These are phyloP conservation scores for Budorcas taxicolor DNA, from an alignment of 2,113 vertebrate species.

Conservation along the genomic window DNA sequence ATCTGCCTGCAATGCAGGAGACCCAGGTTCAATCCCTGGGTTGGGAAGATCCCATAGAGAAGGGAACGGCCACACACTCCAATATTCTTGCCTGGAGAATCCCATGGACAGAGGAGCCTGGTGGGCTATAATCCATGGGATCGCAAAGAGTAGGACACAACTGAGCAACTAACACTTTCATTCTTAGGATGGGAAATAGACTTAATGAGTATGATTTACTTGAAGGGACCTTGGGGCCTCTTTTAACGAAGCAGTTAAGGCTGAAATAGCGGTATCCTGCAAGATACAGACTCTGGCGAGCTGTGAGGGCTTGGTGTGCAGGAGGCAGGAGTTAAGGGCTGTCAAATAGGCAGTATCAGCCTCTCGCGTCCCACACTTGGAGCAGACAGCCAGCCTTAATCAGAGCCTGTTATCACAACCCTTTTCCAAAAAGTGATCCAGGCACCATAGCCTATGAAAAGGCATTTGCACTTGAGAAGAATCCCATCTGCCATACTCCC, in stretches of 20 bases:
- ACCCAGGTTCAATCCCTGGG: neutral
- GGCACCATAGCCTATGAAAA: neutral
- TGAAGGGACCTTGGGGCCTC: neutral
- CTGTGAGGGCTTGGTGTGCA: neutral
- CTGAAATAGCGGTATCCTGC: neutral
- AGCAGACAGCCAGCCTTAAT: neutral
- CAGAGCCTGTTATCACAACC: neutral
- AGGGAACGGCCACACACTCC: neutral
- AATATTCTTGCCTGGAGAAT: neutral
- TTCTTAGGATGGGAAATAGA: neutral
- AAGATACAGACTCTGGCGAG: neutral
- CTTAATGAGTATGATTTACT: neutral
- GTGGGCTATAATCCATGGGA: neutral
- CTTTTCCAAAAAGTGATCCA: neutral
- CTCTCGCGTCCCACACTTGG: neutral
- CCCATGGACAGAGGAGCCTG: neutral
- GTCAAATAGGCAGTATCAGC: neutral
- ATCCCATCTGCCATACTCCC: neutral
- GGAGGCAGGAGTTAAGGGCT: neutral
- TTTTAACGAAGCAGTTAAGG: neutral
- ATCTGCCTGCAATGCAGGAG: neutral
- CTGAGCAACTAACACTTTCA: neutral
- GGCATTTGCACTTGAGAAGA: neutral
- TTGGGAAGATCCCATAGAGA: neutral
- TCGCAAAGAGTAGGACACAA: neutral